Evolutionary conservation across 2,113 vertebrate species (phyloP).

Genomic region (Scopus umbretta): DNA sequence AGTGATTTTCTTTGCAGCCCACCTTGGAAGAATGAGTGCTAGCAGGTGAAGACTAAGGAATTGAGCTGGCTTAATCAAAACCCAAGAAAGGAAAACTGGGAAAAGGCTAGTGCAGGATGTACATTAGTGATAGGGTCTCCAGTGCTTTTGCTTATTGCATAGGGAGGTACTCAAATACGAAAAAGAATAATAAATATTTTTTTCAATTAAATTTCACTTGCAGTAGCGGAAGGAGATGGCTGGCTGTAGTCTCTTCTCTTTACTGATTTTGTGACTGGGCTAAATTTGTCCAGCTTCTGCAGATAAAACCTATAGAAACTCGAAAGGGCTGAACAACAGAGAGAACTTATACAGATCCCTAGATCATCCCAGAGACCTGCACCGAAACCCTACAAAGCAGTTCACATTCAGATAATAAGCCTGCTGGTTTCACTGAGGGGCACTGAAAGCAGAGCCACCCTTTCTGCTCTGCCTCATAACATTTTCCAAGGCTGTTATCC

Average conservation of each 20-base stretch:
- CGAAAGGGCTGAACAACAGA: background rate
- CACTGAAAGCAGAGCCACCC: background rate
- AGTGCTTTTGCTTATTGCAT: background rate
- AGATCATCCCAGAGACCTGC: background rate
- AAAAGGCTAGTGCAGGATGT: background rate
- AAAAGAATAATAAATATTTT: background rate
- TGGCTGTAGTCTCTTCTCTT: background rate
- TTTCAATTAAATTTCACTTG: background rate
- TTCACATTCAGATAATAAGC: background rate
- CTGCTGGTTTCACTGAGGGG: background rate
- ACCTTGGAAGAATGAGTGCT: background rate
- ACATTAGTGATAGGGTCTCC: background rate
- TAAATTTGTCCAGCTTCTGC: background rate
- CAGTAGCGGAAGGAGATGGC: background rate
- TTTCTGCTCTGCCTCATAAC: background rate
- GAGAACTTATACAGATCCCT: too few species aligned
- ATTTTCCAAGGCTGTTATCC: background rate
- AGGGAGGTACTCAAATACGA: background rate
- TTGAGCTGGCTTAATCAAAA: background rate
- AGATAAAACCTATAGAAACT: background rate
- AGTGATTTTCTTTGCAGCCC: background rate
- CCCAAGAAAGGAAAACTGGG: background rate
- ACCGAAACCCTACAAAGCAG: background rate
- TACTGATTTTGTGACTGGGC: background rate
- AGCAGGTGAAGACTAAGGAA: background rate